These are phyloP conservation scores for Spermophilus dauricus DNA, from an alignment of 2,113 vertebrate species.

Conservation along the genomic window DNA sequence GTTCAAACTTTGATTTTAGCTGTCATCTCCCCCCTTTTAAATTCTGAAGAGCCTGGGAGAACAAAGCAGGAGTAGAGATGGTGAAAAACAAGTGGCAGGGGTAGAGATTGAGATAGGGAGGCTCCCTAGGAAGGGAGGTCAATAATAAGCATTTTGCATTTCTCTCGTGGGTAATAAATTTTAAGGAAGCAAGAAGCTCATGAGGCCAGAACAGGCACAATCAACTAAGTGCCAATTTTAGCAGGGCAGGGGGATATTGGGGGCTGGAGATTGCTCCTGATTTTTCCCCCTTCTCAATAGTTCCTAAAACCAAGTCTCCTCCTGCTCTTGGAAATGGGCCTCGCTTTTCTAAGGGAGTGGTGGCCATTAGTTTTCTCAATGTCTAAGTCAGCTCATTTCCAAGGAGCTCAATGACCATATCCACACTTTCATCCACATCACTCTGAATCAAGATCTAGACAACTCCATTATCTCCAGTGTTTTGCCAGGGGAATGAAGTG, in stretches of 20 bases:
- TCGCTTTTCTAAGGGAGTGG: not conserved
- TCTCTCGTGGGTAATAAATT: not conserved
- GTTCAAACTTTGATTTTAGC: slow-evolving; percentile 51
- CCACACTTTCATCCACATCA: not conserved
- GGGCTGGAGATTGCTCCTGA: not conserved
- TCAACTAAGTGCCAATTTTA: slow-evolving; percentile 64
- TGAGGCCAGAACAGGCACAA: slow-evolving; percentile 62
- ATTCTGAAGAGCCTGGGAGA: slow-evolving; percentile 22
- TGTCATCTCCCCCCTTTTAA: not conserved
- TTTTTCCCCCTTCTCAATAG: slow-evolving; percentile 10
- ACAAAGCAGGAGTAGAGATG: slow-evolving; percentile 7
- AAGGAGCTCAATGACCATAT: slow-evolving; percentile 14
- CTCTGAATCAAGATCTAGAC: slow-evolving; percentile 18
- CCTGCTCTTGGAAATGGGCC: slow-evolving; percentile 19
- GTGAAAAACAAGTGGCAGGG: slow-evolving; percentile 51
- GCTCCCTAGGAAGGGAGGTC: slow-evolving; percentile 67
- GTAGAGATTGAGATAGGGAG: slow-evolving; percentile 44
- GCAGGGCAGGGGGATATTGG: slow-evolving; percentile 9
- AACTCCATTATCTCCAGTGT: slow-evolving; percentile 1
- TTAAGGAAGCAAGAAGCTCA: slow-evolving; percentile 15
- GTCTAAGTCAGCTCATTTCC: slow-evolving; percentile 31
- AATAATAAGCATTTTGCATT: slow-evolving; percentile 45
- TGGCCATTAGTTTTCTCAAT: not conserved
- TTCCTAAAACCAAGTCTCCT: slow-evolving; percentile 24
- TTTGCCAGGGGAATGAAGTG: not conserved